Evolutionary conservation across 1,140 invertebrate genomes (phyloP), one percentile per base, ranked within the genome.

Genomic region (Nomia melanderi): DNA sequence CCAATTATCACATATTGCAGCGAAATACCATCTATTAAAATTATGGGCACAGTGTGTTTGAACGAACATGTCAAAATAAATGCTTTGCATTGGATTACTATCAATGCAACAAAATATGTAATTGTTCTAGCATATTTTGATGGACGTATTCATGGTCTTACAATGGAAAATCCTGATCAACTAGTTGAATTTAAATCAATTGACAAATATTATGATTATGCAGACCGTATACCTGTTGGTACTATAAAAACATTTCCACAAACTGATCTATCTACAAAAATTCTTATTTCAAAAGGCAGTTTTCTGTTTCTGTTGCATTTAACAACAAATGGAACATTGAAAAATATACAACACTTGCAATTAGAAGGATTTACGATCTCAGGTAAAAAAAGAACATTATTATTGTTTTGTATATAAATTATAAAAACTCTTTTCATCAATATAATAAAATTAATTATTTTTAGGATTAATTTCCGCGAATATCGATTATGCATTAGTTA

Each of bases 81-180:
- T 60, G 20, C 80, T 31, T 50, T 91, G 41, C 33, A 83, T 8
- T 92, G 90, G 90, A 67, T 89, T 12, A 72, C 60, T 17, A 60
- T 88, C 60, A 56, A 73, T 7, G 36, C 63, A 11, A 72, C 78
- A 1, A 63, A 77, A 50, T 74, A 85, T 80, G 47, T 89, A n/a
- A 79, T 92, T 8, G 27, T 91, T 14, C 56, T 90, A 57, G 90
- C 88, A 67, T 92, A 87, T 70, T 76, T 79, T 23, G 86, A 90
- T 81, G 91, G 91, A 9, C 73, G 66, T 76, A 81, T 92, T 71
- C 74, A 83, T 54, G 81, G 82, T 50, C 14, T 90, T 20, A 75
- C 73, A 33, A 33, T 91, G 23, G 56, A 25, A 20, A 47, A 83
- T 54, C 25, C 27, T 20, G 27, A 87, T 36, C 50, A 75, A 7